Evolutionary conservation across 2,797 vertebrate genomes (phyloP).

Genomic region (Vespertilio murinus): DNA sequence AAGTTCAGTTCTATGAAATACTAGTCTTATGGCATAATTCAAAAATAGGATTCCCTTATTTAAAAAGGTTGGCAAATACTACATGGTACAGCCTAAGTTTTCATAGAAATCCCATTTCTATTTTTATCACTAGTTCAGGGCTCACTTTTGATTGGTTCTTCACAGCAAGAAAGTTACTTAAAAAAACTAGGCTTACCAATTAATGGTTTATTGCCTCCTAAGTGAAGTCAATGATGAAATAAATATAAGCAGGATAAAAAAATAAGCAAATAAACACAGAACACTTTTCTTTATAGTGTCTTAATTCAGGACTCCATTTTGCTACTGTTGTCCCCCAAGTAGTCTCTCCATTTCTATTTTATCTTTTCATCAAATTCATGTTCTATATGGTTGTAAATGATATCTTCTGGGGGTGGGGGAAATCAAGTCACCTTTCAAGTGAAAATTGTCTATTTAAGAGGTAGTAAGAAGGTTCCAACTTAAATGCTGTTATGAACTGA

Average conservation of each 20-base stretch:
- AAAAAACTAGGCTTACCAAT: neutral
- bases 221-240: neutral
- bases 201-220: neutral
- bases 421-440: neutral
- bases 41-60: neutral
- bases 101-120: neutral
- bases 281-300: neutral
- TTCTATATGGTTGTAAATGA: neutral
- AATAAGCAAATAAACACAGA: neutral
- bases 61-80: neutral
- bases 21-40: neutral
- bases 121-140: neutral
- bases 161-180: neutral
- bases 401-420: neutral
- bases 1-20: neutral
- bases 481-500: neutral
- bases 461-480: neutral
- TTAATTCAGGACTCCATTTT: neutral
- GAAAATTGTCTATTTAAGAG: neutral
- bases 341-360: neutral
- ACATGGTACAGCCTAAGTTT: neutral
- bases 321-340: neutral
- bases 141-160: neutral
- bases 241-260: neutral
- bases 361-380: neutral